These are phyloP conservation scores for Sarcophaga peregrina DNA, from an alignment of 1,140 invertebrate species.

Conservation along the genomic window DNA sequence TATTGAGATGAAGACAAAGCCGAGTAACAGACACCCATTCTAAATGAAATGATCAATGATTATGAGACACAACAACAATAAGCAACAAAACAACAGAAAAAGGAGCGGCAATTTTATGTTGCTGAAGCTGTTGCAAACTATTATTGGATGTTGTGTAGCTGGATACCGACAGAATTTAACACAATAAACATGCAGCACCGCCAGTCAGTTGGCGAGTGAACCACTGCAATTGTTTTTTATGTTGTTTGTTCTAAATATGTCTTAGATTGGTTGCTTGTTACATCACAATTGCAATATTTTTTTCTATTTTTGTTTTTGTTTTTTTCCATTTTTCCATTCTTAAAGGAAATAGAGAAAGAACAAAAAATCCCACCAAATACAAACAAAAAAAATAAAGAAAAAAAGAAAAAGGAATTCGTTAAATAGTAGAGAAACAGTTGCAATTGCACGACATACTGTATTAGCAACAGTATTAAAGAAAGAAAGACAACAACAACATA, in stretches of 20 bases:
- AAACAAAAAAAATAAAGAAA: too few relatives aligned
- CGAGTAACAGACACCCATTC: background rate
- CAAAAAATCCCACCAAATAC: too few relatives aligned
- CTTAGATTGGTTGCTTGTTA: conserved; percentile 11
- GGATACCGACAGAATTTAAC: background rate
- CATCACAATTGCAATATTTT: conserved; percentile 11
- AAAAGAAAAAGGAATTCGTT: too few relatives aligned
- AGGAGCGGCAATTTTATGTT: conserved; percentile 8
- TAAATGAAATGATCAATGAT: background rate
- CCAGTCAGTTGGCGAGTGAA: too few relatives aligned
- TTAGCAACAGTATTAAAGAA: background rate
- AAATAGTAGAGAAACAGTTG: background rate
- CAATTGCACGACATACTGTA: conserved; percentile 11
- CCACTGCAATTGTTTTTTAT: background rate
- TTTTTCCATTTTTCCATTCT: background rate
- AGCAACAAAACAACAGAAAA: background rate
- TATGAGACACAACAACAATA: background rate
- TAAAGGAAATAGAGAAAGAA: background rate
- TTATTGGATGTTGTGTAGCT: too few relatives aligned
- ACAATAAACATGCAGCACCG: background rate
- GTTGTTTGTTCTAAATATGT: conserved; percentile 20
- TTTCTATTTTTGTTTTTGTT: background rate
- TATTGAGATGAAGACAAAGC: too few relatives aligned
- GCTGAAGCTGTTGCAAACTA: background rate
- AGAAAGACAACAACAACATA: background rate